Evolutionary conservation across 2,888 invertebrate species (phyloP).

Genomic region (Spodoptera exigua): DNA sequence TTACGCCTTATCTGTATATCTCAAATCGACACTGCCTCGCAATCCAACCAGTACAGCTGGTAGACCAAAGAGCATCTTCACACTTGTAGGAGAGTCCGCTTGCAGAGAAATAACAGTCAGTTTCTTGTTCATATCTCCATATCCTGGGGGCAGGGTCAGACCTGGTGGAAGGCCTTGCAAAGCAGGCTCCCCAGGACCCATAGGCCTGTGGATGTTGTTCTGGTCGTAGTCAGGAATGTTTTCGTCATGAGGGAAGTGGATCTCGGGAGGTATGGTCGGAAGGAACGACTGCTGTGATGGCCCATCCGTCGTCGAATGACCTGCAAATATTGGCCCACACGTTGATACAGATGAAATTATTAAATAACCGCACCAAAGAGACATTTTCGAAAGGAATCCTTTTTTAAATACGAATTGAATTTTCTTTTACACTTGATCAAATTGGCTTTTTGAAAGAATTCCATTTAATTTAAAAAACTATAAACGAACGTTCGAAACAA

Average conservation of each 20-base stretch:
- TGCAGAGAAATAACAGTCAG: constrained; percentile 90
- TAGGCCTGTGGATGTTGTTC: constrained; percentile 78
- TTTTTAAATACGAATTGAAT: neutral
- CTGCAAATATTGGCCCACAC: constrained; percentile 63
- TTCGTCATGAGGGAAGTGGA: constrained; percentile 79
- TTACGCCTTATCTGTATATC: constrained; percentile 94
- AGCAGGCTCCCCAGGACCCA: constrained; percentile 64
- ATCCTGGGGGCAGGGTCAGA: constrained; percentile 67
- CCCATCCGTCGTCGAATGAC: constrained; percentile 62
- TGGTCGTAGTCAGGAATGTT: constrained; percentile 73
- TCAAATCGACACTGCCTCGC: constrained; percentile 95
- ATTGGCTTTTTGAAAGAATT: no score
- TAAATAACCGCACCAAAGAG: neutral
- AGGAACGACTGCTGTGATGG: constrained; percentile 72
- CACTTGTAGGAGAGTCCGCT: constrained; percentile 93
- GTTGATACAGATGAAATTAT: neutral
- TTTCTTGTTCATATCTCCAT: constrained; percentile 81
- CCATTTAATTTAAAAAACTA: no score
- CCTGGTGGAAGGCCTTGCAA: constrained; percentile 71
- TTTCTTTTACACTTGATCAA: no score
- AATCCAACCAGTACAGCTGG: constrained; percentile 95
- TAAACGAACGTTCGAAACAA: no score
- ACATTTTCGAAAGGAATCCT: neutral
- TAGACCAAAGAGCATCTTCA: constrained; percentile 94
- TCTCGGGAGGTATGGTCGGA: constrained; percentile 84